Evolutionary conservation across 2,888 invertebrate genomes (phyloP), one percentile per base, ranked within the genome.

Genomic region (Platycheirus rosarum): DNA sequence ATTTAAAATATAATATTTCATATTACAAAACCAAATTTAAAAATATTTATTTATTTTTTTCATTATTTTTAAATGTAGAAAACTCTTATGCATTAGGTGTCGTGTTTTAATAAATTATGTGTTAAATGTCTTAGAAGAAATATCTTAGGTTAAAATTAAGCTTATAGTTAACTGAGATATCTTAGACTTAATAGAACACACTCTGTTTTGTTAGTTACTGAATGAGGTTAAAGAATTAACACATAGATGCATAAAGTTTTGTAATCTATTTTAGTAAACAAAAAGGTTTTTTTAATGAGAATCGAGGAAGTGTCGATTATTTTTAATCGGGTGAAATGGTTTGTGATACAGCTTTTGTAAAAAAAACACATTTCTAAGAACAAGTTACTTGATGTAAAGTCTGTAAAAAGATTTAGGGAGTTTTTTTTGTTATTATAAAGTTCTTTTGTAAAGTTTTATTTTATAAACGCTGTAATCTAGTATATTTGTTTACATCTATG

Each of bases 1-100:
- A 60, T 37, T 60, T 62, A 53, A 68, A 68, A 74, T 73, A 63
- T 73, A 65, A 42, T 65, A 73, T 48, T 49, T 74, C 32, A 44
- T 66, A 46, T 73, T 63, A 65, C 48, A 71, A 57, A 77, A 71
- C 48, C 23, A 60, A 46, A 46, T 53, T 65, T 48, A 55, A 55
- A 63, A 73, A 65, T 55, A 57, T 51, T 70, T 37, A 20, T 46
- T 57, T 29, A 20, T 55, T 16, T 40, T 73, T 63, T 16, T 62
- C 32, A 14, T 37, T 9, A 42, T n/a, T 48, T 23, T 42, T 44
- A 35, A 35, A 53, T 44, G 14, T 53, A 44, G 44, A 71, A 70
- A 70, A 70, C 3, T 32, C 70, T 71, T 49, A 35, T 37, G 20
- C 32, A 4, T 51, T 40, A 51, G 35, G 35, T 66, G 29, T 18